phyloP scores from a whole-genome alignment of 1,140 invertebrate genomes.

The Drosophila trapezifrons region DNA sequence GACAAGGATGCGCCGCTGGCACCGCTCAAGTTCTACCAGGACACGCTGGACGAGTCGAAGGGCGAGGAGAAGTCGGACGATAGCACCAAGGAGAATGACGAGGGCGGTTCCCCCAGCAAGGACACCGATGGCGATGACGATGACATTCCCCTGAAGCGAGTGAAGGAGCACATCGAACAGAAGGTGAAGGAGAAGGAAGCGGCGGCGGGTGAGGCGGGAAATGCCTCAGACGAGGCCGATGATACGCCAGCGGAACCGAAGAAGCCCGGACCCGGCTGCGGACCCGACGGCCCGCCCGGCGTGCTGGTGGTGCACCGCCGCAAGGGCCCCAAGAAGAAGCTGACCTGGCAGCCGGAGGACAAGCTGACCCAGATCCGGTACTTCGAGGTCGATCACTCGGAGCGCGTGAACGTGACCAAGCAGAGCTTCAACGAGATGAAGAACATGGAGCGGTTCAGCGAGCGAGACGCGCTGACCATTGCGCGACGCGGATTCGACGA shows the following conservation, averaged over 20 bases:
- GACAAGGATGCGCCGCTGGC: conserved; percentile 86
- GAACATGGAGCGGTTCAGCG: conserved; percentile 93
- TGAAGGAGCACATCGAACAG: conserved; percentile 80
- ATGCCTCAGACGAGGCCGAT: conserved; percentile 60
- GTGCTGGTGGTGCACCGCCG: conserved; percentile 81
- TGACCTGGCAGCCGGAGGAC: conserved; percentile 92
- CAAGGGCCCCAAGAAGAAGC: conserved; percentile 91
- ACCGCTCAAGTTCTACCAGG: conserved; percentile 94
- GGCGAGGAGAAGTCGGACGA: conserved; percentile 85
- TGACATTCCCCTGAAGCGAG: conserved; percentile 81
- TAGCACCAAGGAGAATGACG: conserved; percentile 83
- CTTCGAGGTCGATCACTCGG: conserved; percentile 97
- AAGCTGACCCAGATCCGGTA: conserved; percentile 92
- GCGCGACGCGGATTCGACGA: conserved; percentile 91
- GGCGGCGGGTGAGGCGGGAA: conserved; percentile 33
- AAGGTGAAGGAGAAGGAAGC: conserved; percentile 71
- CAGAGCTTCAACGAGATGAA: conserved; percentile 95
- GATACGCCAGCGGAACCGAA: conserved; percentile 51
- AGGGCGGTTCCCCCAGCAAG: conserved; percentile 67
- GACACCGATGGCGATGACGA: conserved; percentile 74
- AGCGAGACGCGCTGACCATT: conserved; percentile 92
- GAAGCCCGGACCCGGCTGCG: conserved; percentile 81
- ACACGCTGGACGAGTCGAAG: conserved; percentile 91
- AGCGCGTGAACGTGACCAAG: conserved; percentile 96
- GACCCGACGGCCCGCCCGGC: conserved; percentile 81